These are phyloP conservation scores for Baryphthengus martii DNA, from an alignment of 2,113 vertebrate species.

Conservation along the genomic window DNA sequence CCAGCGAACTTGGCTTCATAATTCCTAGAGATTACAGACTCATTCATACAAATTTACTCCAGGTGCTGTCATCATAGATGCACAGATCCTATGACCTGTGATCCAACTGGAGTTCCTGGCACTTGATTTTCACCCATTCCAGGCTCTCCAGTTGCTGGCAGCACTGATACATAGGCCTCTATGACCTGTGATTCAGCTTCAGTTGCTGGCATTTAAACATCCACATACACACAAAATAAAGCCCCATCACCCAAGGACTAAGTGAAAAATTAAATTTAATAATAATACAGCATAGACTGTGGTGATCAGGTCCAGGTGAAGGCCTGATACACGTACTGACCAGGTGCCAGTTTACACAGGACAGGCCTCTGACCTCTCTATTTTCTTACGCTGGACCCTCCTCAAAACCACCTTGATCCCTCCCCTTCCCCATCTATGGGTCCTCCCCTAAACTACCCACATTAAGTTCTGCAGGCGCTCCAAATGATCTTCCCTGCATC, in stretches of 20 bases:
- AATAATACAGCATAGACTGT: neutral
- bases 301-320: neutral
- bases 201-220: neutral
- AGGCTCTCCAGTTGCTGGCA: neutral
- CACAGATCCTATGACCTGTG: neutral
- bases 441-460: neutral
- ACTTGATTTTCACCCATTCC: neutral
- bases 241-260: neutral
- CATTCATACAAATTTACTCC: neutral
- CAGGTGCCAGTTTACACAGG: neutral
- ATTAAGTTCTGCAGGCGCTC: neutral
- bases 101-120: neutral
- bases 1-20: neutral
- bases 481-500: neutral
- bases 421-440: neutral
- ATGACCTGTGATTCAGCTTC: neutral
- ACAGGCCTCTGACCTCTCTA: neutral
- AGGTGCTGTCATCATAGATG: neutral
- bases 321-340: neutral
- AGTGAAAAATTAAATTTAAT: neutral
- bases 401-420: neutral
- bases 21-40: neutral
- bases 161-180: neutral
- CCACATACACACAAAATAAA: neutral
- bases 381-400: neutral